Evolutionary conservation across 1,140 invertebrate species (phyloP).

Genomic region (Drosophila takahashii): DNA sequence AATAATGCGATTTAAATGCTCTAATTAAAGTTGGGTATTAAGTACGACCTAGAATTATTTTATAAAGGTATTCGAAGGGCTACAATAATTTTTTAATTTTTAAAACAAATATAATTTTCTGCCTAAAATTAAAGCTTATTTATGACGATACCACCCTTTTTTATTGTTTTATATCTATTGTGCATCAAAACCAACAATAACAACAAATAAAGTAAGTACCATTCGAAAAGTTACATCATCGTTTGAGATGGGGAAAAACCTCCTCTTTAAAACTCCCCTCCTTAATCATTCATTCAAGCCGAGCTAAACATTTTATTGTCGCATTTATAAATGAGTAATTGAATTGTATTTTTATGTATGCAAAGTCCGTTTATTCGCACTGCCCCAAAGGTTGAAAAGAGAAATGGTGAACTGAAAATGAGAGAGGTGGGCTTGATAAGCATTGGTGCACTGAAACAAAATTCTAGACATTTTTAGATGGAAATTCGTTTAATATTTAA

Average conservation of each 20-base stretch:
- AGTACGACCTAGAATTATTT: too few species aligned
- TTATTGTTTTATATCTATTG: slow-evolving; percentile 54
- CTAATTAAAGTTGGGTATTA: not conserved
- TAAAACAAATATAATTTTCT: too few species aligned
- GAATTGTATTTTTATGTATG: slow-evolving; percentile 47
- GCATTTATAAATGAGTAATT: slow-evolving; percentile 58
- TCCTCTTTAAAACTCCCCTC: not conserved
- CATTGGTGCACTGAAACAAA: slow-evolving; percentile 9
- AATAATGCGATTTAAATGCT: slow-evolving; percentile 15
- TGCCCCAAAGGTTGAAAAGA: slow-evolving; percentile 31
- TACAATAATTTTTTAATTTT: too few species aligned
- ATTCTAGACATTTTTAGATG: too few species aligned
- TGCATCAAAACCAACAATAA: not conserved
- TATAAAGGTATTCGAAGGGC: too few species aligned
- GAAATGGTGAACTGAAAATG: slow-evolving; percentile 6
- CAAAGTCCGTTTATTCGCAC: slow-evolving; percentile 17
- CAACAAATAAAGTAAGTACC: not conserved
- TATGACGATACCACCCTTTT: too few species aligned
- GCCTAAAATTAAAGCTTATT: too few species aligned
- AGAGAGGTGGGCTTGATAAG: slow-evolving; percentile 28
- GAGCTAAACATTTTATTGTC: slow-evolving; percentile 65
- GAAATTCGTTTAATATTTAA: too few species aligned
- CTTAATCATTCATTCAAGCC: slow-evolving; percentile 10
- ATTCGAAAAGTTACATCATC: slow-evolving; percentile 20
- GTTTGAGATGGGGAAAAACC: not conserved